These are phyloP conservation scores for Amazona ochrocephala DNA, from an alignment of 2,797 vertebrate genomes.

Conservation along the genomic window DNA sequence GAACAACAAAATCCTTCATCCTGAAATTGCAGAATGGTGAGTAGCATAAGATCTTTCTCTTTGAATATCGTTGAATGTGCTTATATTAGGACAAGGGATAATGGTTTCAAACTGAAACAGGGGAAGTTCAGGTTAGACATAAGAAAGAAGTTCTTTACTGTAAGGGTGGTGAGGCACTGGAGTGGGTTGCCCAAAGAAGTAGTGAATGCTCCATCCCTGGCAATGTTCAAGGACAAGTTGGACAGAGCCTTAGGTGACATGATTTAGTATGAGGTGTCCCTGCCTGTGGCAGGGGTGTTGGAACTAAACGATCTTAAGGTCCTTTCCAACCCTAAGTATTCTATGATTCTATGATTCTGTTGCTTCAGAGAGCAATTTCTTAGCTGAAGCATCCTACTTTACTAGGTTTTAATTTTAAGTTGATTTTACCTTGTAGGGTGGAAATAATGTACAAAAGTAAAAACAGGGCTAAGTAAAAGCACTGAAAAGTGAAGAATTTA, in stretches of 20 bases:
- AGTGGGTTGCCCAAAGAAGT: neutral
- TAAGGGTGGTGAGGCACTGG: neutral
- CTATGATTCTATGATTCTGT: neutral
- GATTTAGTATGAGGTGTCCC: neutral
- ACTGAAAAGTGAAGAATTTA: neutral
- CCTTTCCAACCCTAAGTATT: neutral
- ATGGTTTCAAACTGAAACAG: neutral
- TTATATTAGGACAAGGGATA: neutral
- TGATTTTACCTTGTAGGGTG: neutral
- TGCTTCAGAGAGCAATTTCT: neutral
- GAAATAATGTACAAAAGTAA: neutral
- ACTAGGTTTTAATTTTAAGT: neutral
- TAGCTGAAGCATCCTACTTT: neutral
- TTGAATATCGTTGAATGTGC: neutral
- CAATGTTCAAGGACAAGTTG: neutral
- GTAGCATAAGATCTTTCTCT: conserved; percentile 44
- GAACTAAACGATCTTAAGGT: neutral
- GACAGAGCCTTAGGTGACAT: neutral
- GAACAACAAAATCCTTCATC: conserved; percentile 90
- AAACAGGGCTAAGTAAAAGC: neutral
- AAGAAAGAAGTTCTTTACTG: neutral
- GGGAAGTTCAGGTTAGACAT: neutral
- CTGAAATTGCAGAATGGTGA: conserved; percentile 94
- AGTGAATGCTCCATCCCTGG: neutral
- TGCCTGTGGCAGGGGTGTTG: neutral